These are phyloP conservation scores for Phymatocera aterrima DNA, from an alignment of 2,888 invertebrate species.

Conservation along the genomic window DNA sequence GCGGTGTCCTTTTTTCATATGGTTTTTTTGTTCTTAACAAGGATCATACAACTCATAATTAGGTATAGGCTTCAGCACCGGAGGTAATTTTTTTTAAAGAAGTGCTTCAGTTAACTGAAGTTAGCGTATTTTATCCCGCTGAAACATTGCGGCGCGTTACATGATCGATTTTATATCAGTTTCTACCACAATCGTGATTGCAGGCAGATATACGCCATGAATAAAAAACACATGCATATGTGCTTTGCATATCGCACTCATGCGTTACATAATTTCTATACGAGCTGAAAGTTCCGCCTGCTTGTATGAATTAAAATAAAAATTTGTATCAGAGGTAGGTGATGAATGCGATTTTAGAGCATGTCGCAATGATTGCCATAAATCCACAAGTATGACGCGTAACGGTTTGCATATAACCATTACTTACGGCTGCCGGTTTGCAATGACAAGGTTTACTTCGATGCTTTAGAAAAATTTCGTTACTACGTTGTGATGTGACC, in stretches of 20 bases:
- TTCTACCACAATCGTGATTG: neutral
- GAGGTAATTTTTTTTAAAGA: too few species aligned
- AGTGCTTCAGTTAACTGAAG: too few species aligned
- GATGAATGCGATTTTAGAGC: neutral
- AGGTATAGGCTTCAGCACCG: too few species aligned
- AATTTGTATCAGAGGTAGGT: neutral
- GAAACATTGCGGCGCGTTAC: neutral
- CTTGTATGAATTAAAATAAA: neutral
- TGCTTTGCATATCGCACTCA: slow-evolving; percentile 5
- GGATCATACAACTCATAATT: neutral
- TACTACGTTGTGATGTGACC: too few species aligned
- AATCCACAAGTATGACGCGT: neutral
- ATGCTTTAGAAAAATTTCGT: too few species aligned
- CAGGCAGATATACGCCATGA: neutral
- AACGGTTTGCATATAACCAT: neutral
- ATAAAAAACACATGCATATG: neutral
- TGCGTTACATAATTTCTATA: neutral
- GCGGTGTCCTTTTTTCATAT: neutral
- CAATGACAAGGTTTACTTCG: too few species aligned
- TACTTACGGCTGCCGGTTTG: neutral
- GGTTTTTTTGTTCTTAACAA: neutral
- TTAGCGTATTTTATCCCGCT: neutral
- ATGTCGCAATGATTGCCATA: neutral
- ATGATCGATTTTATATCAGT: neutral
- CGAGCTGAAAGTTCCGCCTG: neutral